phyloP scores from a whole-genome alignment of 1,140 invertebrate genomes.

The Zaprionus inermis region DNA sequence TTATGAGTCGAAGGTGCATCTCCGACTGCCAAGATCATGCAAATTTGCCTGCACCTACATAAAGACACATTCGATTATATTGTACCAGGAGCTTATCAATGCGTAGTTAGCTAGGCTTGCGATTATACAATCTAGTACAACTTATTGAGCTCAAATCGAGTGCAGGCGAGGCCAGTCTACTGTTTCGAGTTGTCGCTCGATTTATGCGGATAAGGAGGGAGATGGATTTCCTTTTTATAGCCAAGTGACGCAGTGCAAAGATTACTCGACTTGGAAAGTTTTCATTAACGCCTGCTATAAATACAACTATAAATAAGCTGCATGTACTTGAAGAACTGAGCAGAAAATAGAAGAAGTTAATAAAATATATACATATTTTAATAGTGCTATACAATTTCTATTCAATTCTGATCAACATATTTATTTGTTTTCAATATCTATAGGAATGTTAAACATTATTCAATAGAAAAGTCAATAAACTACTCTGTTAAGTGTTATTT shows the following conservation, averaged over 20 bases:
- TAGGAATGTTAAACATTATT: background rate
- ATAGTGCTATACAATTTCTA: background rate
- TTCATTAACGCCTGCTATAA: background rate
- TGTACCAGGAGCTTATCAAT: slow-evolving; percentile 52
- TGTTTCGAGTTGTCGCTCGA: slow-evolving; percentile 60
- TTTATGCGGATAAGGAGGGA: slow-evolving; percentile 25
- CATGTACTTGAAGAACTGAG: background rate
- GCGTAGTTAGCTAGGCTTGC: slow-evolving; percentile 20
- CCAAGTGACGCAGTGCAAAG: slow-evolving; percentile 9
- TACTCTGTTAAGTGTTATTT: background rate
- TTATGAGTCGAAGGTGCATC: slow-evolving; percentile 3
- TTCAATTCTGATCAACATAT: background rate
- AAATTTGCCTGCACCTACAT: slow-evolving; percentile 11
- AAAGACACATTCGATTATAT: slow-evolving; percentile 24
- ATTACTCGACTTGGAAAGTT: background rate
- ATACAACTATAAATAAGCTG: background rate
- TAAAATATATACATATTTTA: no score
- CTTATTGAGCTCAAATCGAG: slow-evolving; percentile 69
- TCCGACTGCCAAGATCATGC: slow-evolving; percentile 63
- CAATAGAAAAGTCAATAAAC: background rate
- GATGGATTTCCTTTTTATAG: slow-evolving; percentile 18
- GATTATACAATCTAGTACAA: slow-evolving; percentile 60
- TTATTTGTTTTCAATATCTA: background rate
- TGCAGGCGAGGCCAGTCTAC: slow-evolving; percentile 50
- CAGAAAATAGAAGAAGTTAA: background rate